Conservation (phyloP, 2,888 invertebrate genomes). For the Julus scandinavius region DNA sequence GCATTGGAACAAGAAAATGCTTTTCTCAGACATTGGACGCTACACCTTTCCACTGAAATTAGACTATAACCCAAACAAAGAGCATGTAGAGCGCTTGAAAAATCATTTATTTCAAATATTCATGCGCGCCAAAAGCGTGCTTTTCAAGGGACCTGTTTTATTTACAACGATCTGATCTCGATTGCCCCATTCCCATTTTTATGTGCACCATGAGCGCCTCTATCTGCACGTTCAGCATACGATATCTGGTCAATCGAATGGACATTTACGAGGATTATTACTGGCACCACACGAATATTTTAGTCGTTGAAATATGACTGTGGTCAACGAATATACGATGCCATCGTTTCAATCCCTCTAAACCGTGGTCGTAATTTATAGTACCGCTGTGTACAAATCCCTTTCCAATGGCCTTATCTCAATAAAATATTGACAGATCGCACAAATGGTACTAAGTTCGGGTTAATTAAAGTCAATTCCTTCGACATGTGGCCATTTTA, state of each 20-base stretch:
- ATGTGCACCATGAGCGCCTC: background rate
- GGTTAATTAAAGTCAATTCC: too few species aligned
- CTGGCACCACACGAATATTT: background rate
- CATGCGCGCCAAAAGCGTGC: background rate
- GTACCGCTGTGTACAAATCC: background rate
- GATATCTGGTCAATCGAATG: background rate
- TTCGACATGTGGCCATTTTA: too few species aligned
- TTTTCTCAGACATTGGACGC: background rate
- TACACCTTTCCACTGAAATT: background rate
- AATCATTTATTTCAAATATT: constrained; percentile 2
- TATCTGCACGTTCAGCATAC: background rate
- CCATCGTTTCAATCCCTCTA: background rate
- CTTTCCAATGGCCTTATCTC: background rate
- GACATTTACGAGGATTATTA: constrained; percentile 1
- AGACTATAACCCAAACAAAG: background rate
- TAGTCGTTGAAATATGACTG: background rate
- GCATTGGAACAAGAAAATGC: background rate
- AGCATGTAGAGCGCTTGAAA: background rate
- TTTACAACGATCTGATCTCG: background rate
- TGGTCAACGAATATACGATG: background rate
- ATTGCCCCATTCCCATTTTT: background rate
- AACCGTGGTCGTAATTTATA: constrained; percentile 1
- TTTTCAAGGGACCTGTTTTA: background rate
- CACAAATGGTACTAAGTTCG: background rate
- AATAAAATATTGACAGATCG: background rate